Evolutionary conservation across 1,140 invertebrate genomes (phyloP), one percentile per base, ranked within the genome.

Genomic region (Saxidomus purpurata): DNA sequence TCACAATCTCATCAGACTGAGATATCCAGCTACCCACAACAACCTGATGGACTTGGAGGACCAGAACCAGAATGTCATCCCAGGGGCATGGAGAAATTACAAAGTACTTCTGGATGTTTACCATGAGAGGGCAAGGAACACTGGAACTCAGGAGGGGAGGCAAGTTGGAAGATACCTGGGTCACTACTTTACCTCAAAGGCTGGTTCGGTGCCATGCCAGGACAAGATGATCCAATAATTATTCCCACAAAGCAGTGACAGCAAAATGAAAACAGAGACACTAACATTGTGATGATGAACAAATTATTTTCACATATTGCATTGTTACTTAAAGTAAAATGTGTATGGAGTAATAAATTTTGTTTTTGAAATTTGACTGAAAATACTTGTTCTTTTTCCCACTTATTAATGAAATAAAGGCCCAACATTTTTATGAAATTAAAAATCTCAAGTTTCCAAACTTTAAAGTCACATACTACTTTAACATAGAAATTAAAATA

Each of bases 21-120:
- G 80, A 79, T 79, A 89, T 84, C 80, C 69, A 79, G 88, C 55
- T 28, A 69, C 38, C 55, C 80, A 89, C 69, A 89, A 77, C 49
- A 77, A 84, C 49, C 69, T 87, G 34, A 89, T 82, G 55, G 80
- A 47, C 49, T 61, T 77, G 38, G 74, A 49, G 47, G 47, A 82
- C 63, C 77, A 89, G 22, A 82, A 82, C 52, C 63, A 89, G 63
- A 55, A 74, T 81, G 49, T 89, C 47, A 87, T 79, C 55, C 63
- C 63, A 55, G 83, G 83, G 69, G 83, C 83, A 49, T 74, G 77
- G 77, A 81, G 87, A 74, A 74, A 88, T 80, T 59, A 87, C 84
- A 87, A 87, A 87, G 71, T 77, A 61, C 52, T 87, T 76, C 49
- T 87, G 84, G 49, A 87, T 77, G 49, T 83, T 77, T 77, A 77